Base-by-base conservation (phyloP, 1,140 invertebrate species). In the Bombyx mandarina region DNA sequence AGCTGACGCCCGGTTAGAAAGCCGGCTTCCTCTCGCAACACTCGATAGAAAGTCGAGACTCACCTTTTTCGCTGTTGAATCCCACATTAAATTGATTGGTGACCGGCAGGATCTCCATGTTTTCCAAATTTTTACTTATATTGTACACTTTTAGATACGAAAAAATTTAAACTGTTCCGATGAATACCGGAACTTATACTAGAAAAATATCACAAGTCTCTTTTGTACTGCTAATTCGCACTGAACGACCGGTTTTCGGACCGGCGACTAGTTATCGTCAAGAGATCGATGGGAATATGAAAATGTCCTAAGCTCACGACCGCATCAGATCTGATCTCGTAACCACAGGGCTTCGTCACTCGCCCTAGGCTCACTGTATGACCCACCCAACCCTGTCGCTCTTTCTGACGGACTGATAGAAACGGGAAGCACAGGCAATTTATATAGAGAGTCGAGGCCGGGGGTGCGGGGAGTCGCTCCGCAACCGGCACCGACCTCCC, bases 151-250 rank as follows among this genome's bases (percentile, higher is more conserved):
- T 80, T 73, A 10, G 73, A 71, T 73, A 75, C 69, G 73, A 63
- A 57, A 54, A 71, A 79, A 79, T 76, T 75, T 73, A 73, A 77
- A 75, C 62, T 61, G 79, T 81, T 81, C 77, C 77, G 75, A 61
- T 61, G 52, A 35, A 35, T 5, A 35, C 54, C 77, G 79, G 82
- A 86, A 86, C 79, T 79, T 75, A 72, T 77, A 78, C 76, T 82
- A 79, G 73, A 78, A 86, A 86, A 88, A 88, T 89, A 89, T 89
- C 88, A 89, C 87, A 88, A 88, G 77, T 86, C 73, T 83, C 77
- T 86, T 88, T 87, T 88, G 86, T 88, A 88, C 85, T 89, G 77
- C 71, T 69, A 76, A 80, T 73, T 69, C 82, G 78, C 82, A 80
- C 78, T 78, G 70, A 75, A 75, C 74, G 59, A 68, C 51, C 65